A percentile compares a stretch with the other conserved stretches of the same genome.
Conservation (phyloP, 2,888 invertebrate species). For the Mamestra brassicae region DNA sequence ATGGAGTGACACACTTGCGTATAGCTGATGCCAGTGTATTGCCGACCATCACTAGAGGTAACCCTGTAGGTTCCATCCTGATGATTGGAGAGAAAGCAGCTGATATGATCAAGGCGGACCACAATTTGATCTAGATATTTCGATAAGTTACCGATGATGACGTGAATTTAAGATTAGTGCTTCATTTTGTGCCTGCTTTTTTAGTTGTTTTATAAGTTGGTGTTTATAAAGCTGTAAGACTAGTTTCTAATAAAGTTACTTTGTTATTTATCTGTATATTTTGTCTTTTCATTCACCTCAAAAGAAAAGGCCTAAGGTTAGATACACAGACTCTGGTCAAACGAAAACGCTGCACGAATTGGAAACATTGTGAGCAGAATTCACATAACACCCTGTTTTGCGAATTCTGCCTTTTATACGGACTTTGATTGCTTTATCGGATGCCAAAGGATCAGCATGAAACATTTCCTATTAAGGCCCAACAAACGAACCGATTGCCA, state of each 20-base stretch:
- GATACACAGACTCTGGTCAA: background rate
- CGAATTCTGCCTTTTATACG: constrained; percentile 2
- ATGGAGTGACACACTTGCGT: constrained; percentile 64
- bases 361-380: background rate
- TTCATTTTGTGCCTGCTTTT: background rate
- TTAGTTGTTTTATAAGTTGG: background rate
- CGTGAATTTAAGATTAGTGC: background rate
- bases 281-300: background rate
- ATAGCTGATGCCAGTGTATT: constrained; percentile 70
- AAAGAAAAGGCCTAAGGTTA: background rate
- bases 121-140: constrained; percentile 44
- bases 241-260: background rate
- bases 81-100: constrained; percentile 74
- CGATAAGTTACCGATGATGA: too few species aligned
- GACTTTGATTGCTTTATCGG: constrained; percentile 31
- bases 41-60: constrained; percentile 65
- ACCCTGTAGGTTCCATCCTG: constrained; percentile 65
- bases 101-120: constrained; percentile 69
- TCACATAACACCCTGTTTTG: background rate
- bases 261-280: background rate
- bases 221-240: background rate
- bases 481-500: constrained; percentile 39
- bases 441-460: constrained; percentile 20
- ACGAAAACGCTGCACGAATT: constrained; percentile 3
- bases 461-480: constrained; percentile 39